A percentile compares a stretch with the other conserved stretches of the same genome.
phyloP scores from a whole-genome alignment of 2,113 vertebrate genomes.

The Atherinomorus stipes region DNA sequence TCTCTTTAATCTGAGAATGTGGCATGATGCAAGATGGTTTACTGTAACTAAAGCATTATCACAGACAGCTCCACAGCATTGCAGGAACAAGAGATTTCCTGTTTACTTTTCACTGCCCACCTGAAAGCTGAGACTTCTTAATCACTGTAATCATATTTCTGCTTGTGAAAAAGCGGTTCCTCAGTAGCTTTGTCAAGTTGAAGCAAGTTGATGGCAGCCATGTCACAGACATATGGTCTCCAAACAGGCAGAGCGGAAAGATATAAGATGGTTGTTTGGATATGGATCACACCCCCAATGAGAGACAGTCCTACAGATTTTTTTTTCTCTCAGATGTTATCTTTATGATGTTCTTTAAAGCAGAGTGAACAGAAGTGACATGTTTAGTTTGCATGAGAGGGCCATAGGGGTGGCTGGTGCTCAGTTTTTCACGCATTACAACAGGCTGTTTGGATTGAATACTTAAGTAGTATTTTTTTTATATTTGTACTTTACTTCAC shows the following conservation, averaged over 20 bases:
- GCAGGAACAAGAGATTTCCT: constrained; percentile 1
- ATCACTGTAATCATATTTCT: constrained; percentile 51
- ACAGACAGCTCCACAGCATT: constrained; percentile 17
- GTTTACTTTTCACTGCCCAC: not conserved
- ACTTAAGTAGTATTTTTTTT: too few relatives aligned
- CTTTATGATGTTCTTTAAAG: constrained; percentile 12
- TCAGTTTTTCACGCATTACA: not conserved
- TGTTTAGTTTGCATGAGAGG: too few relatives aligned
- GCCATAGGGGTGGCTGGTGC: not conserved
- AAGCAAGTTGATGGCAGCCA: constrained; percentile 52
- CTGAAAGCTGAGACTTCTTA: constrained; percentile 37
- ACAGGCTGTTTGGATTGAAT: not conserved
- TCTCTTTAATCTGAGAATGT: too few relatives aligned
- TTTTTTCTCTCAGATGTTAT: constrained; percentile 26
- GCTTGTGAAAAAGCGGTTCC: constrained; percentile 31
- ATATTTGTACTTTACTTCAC: too few relatives aligned
- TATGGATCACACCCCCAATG: constrained; percentile 34
- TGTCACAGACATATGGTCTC: constrained; percentile 42
- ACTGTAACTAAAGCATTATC: constrained; percentile 17
- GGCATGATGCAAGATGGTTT: not conserved
- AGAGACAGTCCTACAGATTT: constrained; percentile 2
- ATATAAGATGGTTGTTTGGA: constrained; percentile 42
- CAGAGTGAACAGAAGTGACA: not conserved
- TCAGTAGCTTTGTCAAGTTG: constrained; percentile 59
- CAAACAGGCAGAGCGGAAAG: constrained; percentile 32